Evolutionary conservation across 2,113 vertebrate species (phyloP).

Genomic region (Protobothrops flavoviridis): DNA sequence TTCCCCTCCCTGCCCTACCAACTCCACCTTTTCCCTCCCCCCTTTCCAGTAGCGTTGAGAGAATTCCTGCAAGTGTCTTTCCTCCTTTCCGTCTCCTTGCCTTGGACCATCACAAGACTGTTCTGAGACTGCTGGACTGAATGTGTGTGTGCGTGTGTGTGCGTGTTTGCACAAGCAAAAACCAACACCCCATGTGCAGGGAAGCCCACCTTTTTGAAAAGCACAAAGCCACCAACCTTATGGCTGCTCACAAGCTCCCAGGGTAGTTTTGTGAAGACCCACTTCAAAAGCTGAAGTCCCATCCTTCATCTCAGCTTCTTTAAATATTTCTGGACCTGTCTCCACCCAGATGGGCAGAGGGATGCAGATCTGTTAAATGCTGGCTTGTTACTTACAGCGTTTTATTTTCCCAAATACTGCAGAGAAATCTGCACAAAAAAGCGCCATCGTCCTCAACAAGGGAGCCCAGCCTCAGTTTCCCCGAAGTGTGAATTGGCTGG

Average conservation of each 20-base stretch:
- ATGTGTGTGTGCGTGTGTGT: neutral
- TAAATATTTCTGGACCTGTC: neutral
- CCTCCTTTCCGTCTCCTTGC: neutral
- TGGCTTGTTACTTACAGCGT: slow-evolving; percentile 52
- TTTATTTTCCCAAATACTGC: slow-evolving; percentile 43
- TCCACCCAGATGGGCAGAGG: rapidly evolving
- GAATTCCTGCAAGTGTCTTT: neutral
- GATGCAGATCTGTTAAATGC: slow-evolving; percentile 39
- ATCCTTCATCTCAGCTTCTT: neutral
- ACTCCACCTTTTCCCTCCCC: rapidly evolving
- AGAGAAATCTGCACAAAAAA: slow-evolving; percentile 42
- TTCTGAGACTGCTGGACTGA: neutral
- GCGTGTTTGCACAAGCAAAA: neutral
- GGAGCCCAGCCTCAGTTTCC: slow-evolving; percentile 50
- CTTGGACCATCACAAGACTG: rapidly evolving
- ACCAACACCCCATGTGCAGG: neutral
- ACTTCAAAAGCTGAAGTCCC: slow-evolving; percentile 58
- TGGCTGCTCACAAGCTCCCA: neutral
- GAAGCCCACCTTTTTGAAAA: slow-evolving; percentile 22
- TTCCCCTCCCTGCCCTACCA: rapidly evolving
- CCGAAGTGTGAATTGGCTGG: slow-evolving; percentile 52
- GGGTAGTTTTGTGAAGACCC: neutral
- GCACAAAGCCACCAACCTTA: neutral
- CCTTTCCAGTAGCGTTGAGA: neutral
- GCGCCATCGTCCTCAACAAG: slow-evolving; percentile 29